Evolutionary conservation across 2,888 invertebrate species (phyloP).

Genomic region (Aphelenchoides bicaudatus): DNA sequence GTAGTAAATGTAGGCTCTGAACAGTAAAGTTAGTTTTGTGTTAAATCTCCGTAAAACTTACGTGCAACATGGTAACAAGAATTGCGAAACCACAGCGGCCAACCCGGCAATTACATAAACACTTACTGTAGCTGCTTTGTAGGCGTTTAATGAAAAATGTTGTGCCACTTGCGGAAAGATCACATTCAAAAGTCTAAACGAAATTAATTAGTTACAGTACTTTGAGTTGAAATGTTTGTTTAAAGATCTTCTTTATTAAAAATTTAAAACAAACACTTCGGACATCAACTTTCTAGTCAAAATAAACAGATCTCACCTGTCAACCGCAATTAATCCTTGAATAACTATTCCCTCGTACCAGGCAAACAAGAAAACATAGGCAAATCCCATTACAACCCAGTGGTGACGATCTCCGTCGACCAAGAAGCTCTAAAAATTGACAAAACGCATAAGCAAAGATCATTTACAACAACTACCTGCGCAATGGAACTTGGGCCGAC

Average conservation of each 20-base stretch:
- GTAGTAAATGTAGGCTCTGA: conserved; percentile 8
- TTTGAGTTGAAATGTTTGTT: no score
- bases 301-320: conserved; percentile 1
- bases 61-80: conserved; percentile 3
- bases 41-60: background rate
- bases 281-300: no score
- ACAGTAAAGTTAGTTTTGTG: background rate
- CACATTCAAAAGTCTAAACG: conserved; percentile 8
- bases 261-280: no score
- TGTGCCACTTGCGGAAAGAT: background rate
- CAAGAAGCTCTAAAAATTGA: background rate
- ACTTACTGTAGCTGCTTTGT: background rate
- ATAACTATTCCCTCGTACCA: conserved; percentile 5
- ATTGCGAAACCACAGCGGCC: background rate
- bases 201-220: background rate
- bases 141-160: background rate
- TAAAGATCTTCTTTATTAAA: no score
- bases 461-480: background rate
- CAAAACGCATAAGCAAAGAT: background rate
- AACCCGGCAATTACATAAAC: background rate
- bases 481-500: background rate
- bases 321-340: conserved; percentile 2
- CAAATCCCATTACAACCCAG: background rate
- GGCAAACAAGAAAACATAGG: background rate
- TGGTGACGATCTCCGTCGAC: conserved; percentile 7